Evolutionary conservation across 2,113 vertebrate species (phyloP).

Genomic region (Emydocephalus ijimae): DNA sequence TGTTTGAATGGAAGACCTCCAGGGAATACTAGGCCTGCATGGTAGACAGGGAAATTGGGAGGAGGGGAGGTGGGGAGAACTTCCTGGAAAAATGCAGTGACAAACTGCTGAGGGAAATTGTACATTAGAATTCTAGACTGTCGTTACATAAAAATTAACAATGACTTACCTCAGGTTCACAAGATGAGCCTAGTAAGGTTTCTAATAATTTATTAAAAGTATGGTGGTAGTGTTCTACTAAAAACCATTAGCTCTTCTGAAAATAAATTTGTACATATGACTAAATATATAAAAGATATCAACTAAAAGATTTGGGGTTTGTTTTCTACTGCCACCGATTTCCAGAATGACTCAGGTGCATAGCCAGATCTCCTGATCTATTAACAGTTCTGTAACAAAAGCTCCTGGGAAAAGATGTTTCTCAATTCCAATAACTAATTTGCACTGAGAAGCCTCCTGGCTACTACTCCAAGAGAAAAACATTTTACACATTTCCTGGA

Average conservation of each 20-base stretch:
- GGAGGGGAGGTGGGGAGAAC: background rate
- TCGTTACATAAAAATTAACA: background rate
- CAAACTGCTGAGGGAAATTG: background rate
- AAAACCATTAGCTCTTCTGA: background rate
- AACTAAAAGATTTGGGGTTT: background rate
- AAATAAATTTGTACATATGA: background rate
- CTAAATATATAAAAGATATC: background rate
- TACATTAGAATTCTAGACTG: background rate
- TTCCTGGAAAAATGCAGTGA: background rate
- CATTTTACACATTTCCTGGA: background rate
- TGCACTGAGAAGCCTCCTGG: background rate
- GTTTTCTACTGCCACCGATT: background rate
- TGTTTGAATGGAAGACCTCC: background rate
- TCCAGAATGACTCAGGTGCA: background rate
- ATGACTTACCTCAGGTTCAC: background rate
- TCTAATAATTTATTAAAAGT: background rate
- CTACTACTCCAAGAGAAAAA: background rate
- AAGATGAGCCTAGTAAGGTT: background rate
- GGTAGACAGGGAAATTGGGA: background rate
- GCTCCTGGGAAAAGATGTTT: background rate
- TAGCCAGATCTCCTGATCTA: background rate
- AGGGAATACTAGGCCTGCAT: background rate
- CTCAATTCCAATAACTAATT: background rate
- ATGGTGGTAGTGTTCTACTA: background rate
- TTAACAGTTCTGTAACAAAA: background rate